These are phyloP conservation scores for Campoletis raptor DNA, from an alignment of 2,888 invertebrate species.

Conservation along the genomic window DNA sequence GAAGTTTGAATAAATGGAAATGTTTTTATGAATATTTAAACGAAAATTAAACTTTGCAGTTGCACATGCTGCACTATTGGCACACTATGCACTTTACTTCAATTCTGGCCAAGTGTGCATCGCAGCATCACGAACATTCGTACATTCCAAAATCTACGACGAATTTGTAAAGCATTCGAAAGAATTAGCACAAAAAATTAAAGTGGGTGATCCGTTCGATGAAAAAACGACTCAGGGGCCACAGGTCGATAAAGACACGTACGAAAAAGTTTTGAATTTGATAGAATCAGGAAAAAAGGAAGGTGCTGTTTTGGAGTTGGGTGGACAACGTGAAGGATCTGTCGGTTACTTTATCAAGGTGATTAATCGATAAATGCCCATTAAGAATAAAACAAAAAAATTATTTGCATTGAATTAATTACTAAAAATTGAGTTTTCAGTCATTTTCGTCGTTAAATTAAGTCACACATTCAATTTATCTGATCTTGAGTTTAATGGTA, in stretches of 20 bases:
- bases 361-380: background rate
- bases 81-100: slow-evolving; percentile 85
- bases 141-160: slow-evolving; percentile 87
- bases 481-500: background rate
- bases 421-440: background rate
- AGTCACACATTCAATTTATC: too few species aligned
- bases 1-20: slow-evolving; percentile 62
- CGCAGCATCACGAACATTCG: slow-evolving; percentile 87
- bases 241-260: slow-evolving; percentile 90
- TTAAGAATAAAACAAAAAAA: background rate
- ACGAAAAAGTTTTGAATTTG: slow-evolving; percentile 90
- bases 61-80: slow-evolving; percentile 75
- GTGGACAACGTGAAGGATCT: slow-evolving; percentile 89
- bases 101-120: slow-evolving; percentile 88
- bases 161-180: slow-evolving; percentile 86
- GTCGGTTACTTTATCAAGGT: slow-evolving; percentile 89
- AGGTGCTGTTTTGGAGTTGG: slow-evolving; percentile 92
- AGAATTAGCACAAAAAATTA: slow-evolving; percentile 83
- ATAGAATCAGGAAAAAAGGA: slow-evolving; percentile 92
- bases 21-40: background rate
- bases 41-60: slow-evolving; percentile 64
- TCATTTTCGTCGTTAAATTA: background rate
- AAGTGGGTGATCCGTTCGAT: slow-evolving; percentile 86
- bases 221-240: slow-evolving; percentile 85
- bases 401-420: background rate